Conservation (phyloP, 2,888 invertebrate genomes). For the Drosophila prolongata region DNA sequence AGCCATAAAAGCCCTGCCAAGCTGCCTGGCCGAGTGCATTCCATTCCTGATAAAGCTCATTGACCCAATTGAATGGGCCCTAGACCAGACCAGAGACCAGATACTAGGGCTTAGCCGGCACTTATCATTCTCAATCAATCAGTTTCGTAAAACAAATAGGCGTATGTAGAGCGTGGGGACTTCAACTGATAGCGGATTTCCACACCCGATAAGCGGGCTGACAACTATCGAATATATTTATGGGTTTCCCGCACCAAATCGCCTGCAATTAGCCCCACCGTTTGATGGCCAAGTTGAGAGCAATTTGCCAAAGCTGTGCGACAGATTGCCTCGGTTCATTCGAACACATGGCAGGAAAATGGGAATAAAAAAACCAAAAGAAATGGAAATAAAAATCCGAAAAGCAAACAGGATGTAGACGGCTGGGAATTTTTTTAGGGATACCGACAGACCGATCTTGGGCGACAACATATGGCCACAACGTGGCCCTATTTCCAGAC, state of each 20-base stretch:
- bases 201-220: conserved; percentile 57
- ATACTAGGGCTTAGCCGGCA: conserved; percentile 49
- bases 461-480: conserved; percentile 70
- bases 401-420: conserved; percentile 77
- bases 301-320: conserved; percentile 56
- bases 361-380: conserved; percentile 29
- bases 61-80: conserved; percentile 65
- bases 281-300: conserved; percentile 62
- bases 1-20: conserved; percentile 17
- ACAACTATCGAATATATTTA: conserved; percentile 52
- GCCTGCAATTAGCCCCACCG: conserved; percentile 46
- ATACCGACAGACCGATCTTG: conserved; percentile 24
- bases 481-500: conserved; percentile 55
- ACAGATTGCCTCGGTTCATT: conserved; percentile 42
- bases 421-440: conserved; percentile 37
- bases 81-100: conserved; percentile 20
- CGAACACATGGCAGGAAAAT: conserved; percentile 52
- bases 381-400: conserved; percentile 48
- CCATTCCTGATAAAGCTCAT: conserved; percentile 60
- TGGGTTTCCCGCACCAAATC: conserved; percentile 15
- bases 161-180: conserved; percentile 46
- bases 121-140: conserved; percentile 66
- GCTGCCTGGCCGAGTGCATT: conserved; percentile 23
- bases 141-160: conserved; percentile 53
- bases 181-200: conserved; percentile 51